phyloP scores from a whole-genome alignment of 2,888 invertebrate genomes.

The Rotaria socialis region DNA sequence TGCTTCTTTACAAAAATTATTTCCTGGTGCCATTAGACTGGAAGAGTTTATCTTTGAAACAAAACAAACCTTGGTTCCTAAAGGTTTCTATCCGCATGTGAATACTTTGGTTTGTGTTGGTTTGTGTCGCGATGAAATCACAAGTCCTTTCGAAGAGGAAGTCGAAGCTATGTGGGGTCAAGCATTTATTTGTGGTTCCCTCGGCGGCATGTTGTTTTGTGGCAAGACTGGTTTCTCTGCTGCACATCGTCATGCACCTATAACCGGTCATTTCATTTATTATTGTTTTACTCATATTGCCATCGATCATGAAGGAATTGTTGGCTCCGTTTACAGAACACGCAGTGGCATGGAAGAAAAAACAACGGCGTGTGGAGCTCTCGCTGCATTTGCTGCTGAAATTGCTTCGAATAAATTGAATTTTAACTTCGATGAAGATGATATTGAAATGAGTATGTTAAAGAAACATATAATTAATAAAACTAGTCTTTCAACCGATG shows the following conservation, averaged over 20 bases:
- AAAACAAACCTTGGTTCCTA: background rate
- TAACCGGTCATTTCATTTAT: background rate
- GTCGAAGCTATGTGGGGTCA: background rate
- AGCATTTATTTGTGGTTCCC: background rate
- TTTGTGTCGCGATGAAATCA: background rate
- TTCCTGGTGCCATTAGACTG: background rate
- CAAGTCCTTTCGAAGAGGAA: background rate
- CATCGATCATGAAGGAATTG: background rate
- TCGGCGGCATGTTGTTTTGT: background rate
- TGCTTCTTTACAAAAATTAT: background rate
- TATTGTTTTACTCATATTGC: background rate
- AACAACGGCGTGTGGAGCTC: slow-evolving; percentile 12
- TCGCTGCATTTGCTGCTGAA: background rate
- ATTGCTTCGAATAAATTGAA: background rate
- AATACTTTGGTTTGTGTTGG: slow-evolving; percentile 5
- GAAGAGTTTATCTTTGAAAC: background rate
- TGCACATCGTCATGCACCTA: background rate
- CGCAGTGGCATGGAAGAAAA: background rate
- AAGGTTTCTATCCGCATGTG: background rate
- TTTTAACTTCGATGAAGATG: background rate
- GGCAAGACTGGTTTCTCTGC: background rate
- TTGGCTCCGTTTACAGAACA: background rate
- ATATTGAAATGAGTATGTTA: background rate
- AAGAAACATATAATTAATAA: background rate
- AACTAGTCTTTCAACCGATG: background rate